Conservation (phyloP, 2,888 invertebrate species). For the Spilosoma lubricipeda region DNA sequence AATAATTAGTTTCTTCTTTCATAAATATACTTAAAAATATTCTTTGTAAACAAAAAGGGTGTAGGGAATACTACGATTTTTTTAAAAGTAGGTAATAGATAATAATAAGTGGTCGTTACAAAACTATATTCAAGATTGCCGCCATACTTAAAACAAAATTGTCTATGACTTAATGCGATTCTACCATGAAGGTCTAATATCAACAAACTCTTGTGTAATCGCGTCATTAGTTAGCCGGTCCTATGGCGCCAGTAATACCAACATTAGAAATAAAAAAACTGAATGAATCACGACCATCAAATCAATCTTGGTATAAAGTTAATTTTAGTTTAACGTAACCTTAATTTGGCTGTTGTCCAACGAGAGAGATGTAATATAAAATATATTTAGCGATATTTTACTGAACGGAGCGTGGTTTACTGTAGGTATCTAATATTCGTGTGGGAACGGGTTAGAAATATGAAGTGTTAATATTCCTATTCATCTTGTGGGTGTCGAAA, state of each 20-base stretch:
- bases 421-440: not conserved
- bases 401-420: fast-evolving
- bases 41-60: not conserved
- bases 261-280: constrained; percentile 19
- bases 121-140: not conserved
- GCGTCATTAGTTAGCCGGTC: constrained; percentile 7
- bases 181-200: not conserved
- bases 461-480: no score
- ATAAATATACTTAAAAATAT: no score
- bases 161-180: not conserved
- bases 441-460: no score
- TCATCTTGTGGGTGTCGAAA: no score
- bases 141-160: not conserved
- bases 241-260: constrained; percentile 11
- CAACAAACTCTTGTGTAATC: constrained; percentile 3
- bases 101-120: not conserved
- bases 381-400: not conserved
- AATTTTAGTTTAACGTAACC: constrained; percentile 7
- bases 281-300: constrained; percentile 27
- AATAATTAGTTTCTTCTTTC: no score
- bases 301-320: constrained; percentile 21
- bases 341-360: not conserved
- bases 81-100: not conserved
- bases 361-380: not conserved
- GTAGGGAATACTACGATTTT: not conserved